Conservation (phyloP, 2,113 vertebrate species). For the Hippoglossus stenolepis region DNA sequence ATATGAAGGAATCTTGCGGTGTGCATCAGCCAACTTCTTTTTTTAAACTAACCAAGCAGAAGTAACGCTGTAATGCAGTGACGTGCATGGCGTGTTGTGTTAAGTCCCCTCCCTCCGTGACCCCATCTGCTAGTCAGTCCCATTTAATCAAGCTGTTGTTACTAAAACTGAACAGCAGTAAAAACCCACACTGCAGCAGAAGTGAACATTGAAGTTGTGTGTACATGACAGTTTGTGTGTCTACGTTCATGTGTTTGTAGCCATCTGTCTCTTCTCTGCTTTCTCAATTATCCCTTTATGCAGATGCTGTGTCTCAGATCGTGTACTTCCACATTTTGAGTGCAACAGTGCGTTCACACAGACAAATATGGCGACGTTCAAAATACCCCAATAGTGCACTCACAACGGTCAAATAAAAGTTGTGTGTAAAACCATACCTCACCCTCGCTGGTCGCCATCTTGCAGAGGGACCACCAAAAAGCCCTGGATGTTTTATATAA, state of each 20-base stretch:
- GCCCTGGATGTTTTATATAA: too few relatives aligned
- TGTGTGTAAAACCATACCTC: too few relatives aligned
- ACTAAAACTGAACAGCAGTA: conserved; percentile 31
- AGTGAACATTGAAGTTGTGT: background rate
- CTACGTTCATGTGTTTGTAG: conserved; percentile 25
- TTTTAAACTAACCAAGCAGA: conserved; percentile 67
- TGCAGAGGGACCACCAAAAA: too few relatives aligned
- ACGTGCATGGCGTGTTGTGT: conserved; percentile 66
- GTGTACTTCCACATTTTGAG: background rate
- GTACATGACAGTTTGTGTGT: background rate
- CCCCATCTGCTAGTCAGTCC: conserved; percentile 33
- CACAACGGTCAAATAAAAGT: too few relatives aligned
- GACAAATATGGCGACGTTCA: too few relatives aligned
- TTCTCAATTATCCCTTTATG: background rate
- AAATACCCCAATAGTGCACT: too few relatives aligned
- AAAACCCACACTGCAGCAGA: background rate
- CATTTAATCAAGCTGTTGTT: conserved; percentile 6
- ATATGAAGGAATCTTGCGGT: conserved; percentile 41
- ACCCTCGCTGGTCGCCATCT: too few relatives aligned
- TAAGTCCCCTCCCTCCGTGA: background rate
- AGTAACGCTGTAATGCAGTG: conserved; percentile 48
- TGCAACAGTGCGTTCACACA: too few relatives aligned
- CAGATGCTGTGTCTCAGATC: background rate
- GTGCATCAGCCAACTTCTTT: conserved; percentile 36
- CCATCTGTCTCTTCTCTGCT: conserved; percentile 1